A percentile compares a stretch with the other conserved stretches of the same genome.
Evolutionary conservation across 1,140 invertebrate genomes (phyloP).

Genomic region (Drosophila melanogaster): DNA sequence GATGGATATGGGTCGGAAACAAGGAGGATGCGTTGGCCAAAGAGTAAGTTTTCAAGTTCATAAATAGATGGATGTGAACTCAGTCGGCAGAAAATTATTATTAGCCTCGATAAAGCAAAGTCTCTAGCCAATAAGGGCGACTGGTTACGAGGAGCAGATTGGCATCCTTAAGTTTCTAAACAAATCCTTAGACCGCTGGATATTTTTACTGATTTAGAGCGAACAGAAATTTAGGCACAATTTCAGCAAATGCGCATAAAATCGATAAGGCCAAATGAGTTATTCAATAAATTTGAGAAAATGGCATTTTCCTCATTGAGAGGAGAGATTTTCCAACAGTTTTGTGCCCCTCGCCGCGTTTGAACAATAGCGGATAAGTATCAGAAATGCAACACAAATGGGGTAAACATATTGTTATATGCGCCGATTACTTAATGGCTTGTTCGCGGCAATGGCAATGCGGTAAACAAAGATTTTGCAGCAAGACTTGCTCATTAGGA

Average conservation of each 20-base stretch:
- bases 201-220: not conserved
- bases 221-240: not conserved
- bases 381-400: slow-evolving; percentile 47
- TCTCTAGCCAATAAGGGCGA: slow-evolving; percentile 1
- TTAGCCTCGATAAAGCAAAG: slow-evolving; percentile 7
- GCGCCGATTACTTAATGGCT: slow-evolving; percentile 38
- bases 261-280: slow-evolving; percentile 14
- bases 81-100: slow-evolving; percentile 12
- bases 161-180: not conserved
- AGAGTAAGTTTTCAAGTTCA: slow-evolving; percentile 16
- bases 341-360: slow-evolving; percentile 1
- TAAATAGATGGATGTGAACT: slow-evolving; percentile 22
- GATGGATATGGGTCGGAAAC: not conserved
- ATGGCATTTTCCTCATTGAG: slow-evolving; percentile 24
- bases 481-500: slow-evolving; percentile 60
- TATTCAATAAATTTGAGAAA: slow-evolving; percentile 8
- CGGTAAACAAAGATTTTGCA: slow-evolving; percentile 64
- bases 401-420: slow-evolving; percentile 50
- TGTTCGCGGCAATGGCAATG: slow-evolving; percentile 43
- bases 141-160: not conserved
- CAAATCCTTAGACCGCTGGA: not conserved
- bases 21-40: not conserved
- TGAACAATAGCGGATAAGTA: slow-evolving; percentile 17
- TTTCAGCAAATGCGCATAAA: slow-evolving; percentile 24
- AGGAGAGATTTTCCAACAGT: slow-evolving; percentile 25